Evolutionary conservation across 1,140 invertebrate genomes (phyloP), one percentile per base, ranked within the genome.

Genomic region (Drosophila burlai): DNA sequence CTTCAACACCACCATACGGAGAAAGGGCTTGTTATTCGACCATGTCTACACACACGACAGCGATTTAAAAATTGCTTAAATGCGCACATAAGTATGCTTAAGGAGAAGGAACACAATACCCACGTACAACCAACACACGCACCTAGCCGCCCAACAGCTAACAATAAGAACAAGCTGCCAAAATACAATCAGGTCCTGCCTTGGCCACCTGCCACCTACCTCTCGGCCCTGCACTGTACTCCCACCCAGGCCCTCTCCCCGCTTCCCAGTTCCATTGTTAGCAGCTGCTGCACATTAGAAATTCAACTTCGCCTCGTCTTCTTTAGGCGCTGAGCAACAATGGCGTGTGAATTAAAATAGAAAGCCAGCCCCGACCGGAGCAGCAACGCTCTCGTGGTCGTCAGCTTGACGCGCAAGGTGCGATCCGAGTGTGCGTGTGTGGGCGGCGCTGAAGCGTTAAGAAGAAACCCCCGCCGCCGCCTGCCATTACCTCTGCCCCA

Each of bases 331-430:
- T 78, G 73, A 80, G 64, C 83, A 81, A 84, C 85, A 89, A 89
- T 89, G 78, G 84, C 81, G 84, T 87, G 84, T 81, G 84, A 89
- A 89, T 90, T 89, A 89, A 89, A 89, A 89, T 89, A 89, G 84
- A 89, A 85, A 82, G 87, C 75, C 67, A 60, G 66, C 59, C 76
- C 66, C 45, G 64, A 60, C 76, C 66, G 55, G 64, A 67, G 34
- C 79, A 63, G 71, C 59, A 54, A 54, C 68, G 73, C 72, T 77
- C 77, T 65, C 67, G 40, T 78, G 78, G 78, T 63, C 82, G 82
- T 81, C 82, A 84, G 80, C 82, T 84, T 85, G 63, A 54, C 50
- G 61, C 67, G 49, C 83, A 89, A 89, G 84, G 83, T 87, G 83
- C 79, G 66, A 80, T 72, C 15, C 49, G 49, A 36, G 50, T 60